These are phyloP conservation scores for Labeo rohita DNA, from an alignment of 2,113 vertebrate species.

Conservation along the genomic window DNA sequence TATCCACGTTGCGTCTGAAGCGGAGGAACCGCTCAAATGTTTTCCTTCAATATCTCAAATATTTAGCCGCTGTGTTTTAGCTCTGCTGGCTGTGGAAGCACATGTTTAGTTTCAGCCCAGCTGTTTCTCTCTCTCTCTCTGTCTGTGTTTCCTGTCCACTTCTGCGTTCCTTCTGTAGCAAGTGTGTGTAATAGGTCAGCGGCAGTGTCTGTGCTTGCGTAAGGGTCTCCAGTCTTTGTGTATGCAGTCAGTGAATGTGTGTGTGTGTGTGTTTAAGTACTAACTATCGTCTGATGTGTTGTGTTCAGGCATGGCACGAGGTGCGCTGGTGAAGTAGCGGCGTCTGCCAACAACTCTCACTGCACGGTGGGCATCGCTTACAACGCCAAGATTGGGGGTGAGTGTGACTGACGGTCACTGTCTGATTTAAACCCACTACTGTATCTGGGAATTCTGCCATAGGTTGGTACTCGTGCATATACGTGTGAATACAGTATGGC, in stretches of 20 bases:
- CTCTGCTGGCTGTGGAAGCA: conserved; percentile 35
- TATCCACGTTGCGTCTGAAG: conserved; percentile 44
- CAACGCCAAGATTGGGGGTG: conserved; percentile 97
- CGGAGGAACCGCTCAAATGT: conserved; percentile 37
- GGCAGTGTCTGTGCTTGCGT: conserved; percentile 1
- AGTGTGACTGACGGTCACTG: conserved; percentile 52
- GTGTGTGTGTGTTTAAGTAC: neutral
- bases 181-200: conserved; percentile 34
- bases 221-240: neutral
- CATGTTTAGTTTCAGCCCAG: conserved; percentile 58
- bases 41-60: conserved; percentile 52
- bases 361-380: conserved; percentile 98
- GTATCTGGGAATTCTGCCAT: conserved; percentile 25
- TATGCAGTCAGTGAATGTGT: neutral
- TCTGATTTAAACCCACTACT: conserved; percentile 18
- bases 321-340: conserved; percentile 97
- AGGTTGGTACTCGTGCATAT: neutral
- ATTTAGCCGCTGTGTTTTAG: conserved; percentile 49
- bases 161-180: conserved; percentile 43
- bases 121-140: conserved; percentile 42
- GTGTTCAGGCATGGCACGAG: conserved; percentile 94
- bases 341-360: conserved; percentile 96
- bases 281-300: conserved; percentile 49
- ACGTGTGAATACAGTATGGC: neutral
- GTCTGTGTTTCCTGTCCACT: neutral